Base-by-base conservation (phyloP, 2,797 vertebrate species). In the Micromesistius poutassou region DNA sequence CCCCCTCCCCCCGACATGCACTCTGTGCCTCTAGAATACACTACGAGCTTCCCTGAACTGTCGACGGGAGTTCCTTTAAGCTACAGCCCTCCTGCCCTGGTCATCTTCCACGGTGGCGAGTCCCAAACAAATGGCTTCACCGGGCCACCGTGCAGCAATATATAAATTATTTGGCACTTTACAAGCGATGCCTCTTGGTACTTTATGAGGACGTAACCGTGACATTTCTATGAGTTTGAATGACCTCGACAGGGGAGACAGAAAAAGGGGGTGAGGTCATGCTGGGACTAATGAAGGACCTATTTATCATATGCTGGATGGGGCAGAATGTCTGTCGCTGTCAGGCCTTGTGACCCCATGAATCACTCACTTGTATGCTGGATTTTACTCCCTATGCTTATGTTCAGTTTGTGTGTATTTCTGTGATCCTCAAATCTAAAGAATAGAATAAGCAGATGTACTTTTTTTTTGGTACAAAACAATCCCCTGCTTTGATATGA, bases 11-110 rank as follows among this genome's bases (percentile, higher is more conserved):
- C 55, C 0, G n/a, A 28, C 62, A 68, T 4, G 9, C 25, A 28
- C 78, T 77, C 55, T 55, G 84, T 87, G 85, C 87, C 86, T 91
- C 82, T n/a, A 16, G n/a, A 62, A 25, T n/a, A 62, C 14, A 62
- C 22, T 9, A 19, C 55, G 6, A 62, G 55, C 55, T 62, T 62
- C 62, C 25, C 25, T 68, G 9, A 8, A 8, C 25, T 25, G 28
- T 28, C 62, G 10, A 25, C 10, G n/a, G 28, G 62, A 62, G 19
- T 55, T n/a, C 19, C 55, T 62, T 62, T 68, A 68, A 28, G 62
- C 62, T 68, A 28, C n/a, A 9, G 55, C 16, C 55, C 55, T 62
- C 55, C 55, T 8, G 22, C 55, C 6, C 7, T 62, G 46, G 14
- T 19, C 12, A 0, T 16, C 13, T 42, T 42, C 40, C 40, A 42